phyloP scores from a whole-genome alignment of 2,888 invertebrate species.

The Drosophila siamana region DNA sequence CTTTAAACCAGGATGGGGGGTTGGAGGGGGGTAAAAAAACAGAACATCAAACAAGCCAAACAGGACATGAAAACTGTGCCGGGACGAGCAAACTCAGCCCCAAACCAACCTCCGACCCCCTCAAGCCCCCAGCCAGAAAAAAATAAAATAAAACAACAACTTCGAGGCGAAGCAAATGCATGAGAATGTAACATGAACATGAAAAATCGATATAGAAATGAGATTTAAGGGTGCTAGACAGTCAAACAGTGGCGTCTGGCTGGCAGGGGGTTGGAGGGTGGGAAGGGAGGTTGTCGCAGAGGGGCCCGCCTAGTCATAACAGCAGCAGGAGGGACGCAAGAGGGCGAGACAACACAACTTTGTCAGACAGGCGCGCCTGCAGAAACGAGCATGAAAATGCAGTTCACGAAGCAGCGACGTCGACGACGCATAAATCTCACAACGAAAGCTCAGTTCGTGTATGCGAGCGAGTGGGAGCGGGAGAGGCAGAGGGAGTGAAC shows the following conservation, averaged over 20 bases:
- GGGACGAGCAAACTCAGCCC: conserved; percentile 14
- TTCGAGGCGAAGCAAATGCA: conserved; percentile 40
- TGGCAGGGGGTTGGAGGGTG: no score
- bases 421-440: conserved; percentile 68
- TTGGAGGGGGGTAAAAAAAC: background rate
- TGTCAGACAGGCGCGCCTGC: conserved; percentile 46
- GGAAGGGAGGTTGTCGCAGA: no score
- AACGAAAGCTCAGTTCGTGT: conserved; percentile 63
- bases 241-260: conserved; percentile 10
- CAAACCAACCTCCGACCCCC: background rate
- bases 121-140: background rate
- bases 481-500: conserved; percentile 21
- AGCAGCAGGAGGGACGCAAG: background rate
- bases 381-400: conserved; percentile 59
- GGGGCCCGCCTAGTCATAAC: conserved; percentile 28
- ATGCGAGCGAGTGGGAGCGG: conserved; percentile 20
- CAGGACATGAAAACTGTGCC: conserved; percentile 55
- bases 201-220: conserved; percentile 79
- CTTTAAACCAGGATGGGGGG: no score
- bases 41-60: conserved; percentile 44
- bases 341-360: conserved; percentile 7
- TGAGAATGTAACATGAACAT: conserved; percentile 70
- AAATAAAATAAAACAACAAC: conserved; percentile 7
- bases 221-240: conserved; percentile 80
- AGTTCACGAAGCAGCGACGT: conserved; percentile 56